Conservation (phyloP, 2,888 invertebrate species). For the Trypoxylon attenuatum region DNA sequence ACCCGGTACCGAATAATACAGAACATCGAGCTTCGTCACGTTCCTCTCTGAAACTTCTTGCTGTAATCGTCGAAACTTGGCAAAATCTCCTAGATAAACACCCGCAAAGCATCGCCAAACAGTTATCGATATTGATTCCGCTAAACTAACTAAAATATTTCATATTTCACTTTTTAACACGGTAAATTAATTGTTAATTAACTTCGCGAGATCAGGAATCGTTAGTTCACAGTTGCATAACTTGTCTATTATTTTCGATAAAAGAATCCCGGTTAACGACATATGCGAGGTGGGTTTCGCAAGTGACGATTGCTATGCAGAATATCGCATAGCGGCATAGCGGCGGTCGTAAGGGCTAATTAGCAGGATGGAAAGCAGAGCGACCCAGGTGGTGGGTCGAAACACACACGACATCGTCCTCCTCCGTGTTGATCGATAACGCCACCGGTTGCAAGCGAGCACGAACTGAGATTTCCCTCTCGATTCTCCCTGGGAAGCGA, state of each 20-base stretch:
- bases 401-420: too few relatives aligned
- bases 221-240: too few relatives aligned
- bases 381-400: neutral
- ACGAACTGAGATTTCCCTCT: neutral
- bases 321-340: neutral
- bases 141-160: slow-evolving; percentile 23
- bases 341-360: neutral
- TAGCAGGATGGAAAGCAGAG: neutral
- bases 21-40: slow-evolving; percentile 43
- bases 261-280: neutral
- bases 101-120: slow-evolving; percentile 28
- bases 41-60: slow-evolving; percentile 34
- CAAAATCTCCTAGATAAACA: slow-evolving; percentile 41
- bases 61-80: slow-evolving; percentile 33
- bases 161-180: slow-evolving; percentile 4
- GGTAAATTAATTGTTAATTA: too few relatives aligned
- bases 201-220: too few relatives aligned
- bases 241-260: neutral
- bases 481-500: neutral
- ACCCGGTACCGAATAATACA: slow-evolving; percentile 14
- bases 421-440: neutral
- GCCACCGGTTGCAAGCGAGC: neutral
- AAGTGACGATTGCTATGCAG: neutral
- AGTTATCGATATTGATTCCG: slow-evolving; percentile 26
- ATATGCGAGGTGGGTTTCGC: neutral